phyloP scores from a whole-genome alignment of 2,797 vertebrate species.

The Dryobates pubescens region DNA sequence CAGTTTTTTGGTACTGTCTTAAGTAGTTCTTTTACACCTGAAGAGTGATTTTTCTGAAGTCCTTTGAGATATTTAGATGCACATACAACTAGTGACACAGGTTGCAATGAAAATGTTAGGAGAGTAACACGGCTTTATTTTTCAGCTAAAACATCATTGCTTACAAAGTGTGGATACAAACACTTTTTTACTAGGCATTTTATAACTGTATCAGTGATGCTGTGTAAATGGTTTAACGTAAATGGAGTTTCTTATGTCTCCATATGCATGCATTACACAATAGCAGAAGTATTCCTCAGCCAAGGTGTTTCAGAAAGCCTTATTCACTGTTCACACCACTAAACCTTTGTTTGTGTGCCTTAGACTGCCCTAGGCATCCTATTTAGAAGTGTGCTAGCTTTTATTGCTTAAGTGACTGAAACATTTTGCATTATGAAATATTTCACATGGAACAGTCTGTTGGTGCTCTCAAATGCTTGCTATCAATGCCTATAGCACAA shows the following conservation, averaged over 20 bases:
- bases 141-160: neutral
- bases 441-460: neutral
- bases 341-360: neutral
- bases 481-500: conserved; percentile 11
- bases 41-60: neutral
- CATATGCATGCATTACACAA: neutral
- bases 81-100: neutral
- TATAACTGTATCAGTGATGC: neutral
- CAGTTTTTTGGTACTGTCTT: neutral
- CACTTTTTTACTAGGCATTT: neutral
- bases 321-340: neutral
- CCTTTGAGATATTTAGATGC: neutral
- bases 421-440: neutral
- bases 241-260: neutral
- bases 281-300: neutral
- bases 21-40: neutral
- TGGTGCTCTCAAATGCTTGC: conserved; percentile 39
- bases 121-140: neutral
- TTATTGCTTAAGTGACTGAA: neutral
- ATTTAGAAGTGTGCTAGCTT: neutral
- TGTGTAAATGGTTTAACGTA: neutral
- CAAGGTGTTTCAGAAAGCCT: neutral
- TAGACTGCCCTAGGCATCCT: neutral
- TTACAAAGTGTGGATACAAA: neutral
- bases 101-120: neutral